phyloP scores from a whole-genome alignment of 2,888 invertebrate genomes.

The Pheosia gnoma region DNA sequence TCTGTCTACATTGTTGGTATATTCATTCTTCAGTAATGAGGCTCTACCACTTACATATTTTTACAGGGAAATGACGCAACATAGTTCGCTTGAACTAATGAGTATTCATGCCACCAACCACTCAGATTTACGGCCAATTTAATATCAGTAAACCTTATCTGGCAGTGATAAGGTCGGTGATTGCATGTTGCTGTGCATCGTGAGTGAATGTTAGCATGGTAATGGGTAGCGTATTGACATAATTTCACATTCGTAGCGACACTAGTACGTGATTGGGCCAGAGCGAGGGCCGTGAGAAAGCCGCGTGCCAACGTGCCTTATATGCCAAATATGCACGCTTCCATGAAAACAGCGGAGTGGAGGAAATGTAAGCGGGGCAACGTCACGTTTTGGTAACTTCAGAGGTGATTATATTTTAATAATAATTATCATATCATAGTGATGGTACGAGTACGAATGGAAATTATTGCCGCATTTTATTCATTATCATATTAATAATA shows the following conservation, averaged over 20 bases:
- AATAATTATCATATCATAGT: background rate
- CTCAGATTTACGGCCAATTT: constrained; percentile 9
- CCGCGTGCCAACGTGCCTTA: constrained; percentile 56
- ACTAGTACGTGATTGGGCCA: constrained; percentile 55
- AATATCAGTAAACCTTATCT: constrained; percentile 4
- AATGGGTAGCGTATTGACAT: constrained; percentile 56
- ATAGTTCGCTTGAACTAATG: constrained; percentile 52
- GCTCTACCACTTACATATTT: constrained; percentile 36
- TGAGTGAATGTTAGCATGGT: constrained; percentile 20
- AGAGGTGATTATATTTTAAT: no score
- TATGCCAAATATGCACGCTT: constrained; percentile 41
- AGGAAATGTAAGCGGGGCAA: constrained; percentile 18
- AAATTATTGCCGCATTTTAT: no score
- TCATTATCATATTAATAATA: no score
- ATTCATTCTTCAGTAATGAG: background rate
- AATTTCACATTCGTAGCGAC: constrained; percentile 67
- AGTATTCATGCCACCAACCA: constrained; percentile 51
- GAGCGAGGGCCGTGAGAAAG: constrained; percentile 71
- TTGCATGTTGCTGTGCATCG: constrained; percentile 28
- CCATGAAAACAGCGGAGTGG: constrained; percentile 30
- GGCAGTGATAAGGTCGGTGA: constrained; percentile 28
- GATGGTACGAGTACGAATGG: background rate
- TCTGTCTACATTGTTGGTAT: background rate
- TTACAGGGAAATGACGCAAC: constrained; percentile 47
- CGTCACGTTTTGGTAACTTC: constrained; percentile 10